phyloP scores from a whole-genome alignment of 2,113 vertebrate species.

The Aramus guarauna region DNA sequence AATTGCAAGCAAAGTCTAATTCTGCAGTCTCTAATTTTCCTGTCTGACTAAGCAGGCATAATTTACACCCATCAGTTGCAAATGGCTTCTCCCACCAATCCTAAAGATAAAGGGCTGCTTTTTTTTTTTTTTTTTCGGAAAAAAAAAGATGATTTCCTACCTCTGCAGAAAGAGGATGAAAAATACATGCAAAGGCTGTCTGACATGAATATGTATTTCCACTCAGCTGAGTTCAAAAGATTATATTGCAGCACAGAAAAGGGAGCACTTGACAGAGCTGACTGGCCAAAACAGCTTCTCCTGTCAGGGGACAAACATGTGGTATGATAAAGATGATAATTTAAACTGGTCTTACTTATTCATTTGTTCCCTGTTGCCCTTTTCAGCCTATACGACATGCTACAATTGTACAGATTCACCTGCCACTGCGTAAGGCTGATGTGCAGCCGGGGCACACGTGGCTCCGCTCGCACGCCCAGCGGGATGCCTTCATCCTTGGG shows the following conservation, averaged over 20 bases:
- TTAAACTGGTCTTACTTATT: background rate
- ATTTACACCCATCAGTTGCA: conserved; percentile 61
- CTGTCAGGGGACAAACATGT: background rate
- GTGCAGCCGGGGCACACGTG: fast-evolving
- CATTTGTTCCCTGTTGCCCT: conserved; percentile 15
- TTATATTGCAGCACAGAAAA: background rate
- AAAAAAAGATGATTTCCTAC: background rate
- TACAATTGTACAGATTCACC: background rate
- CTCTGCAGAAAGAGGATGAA: conserved; percentile 9
- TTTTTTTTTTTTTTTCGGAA: background rate
- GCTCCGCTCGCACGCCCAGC: fast-evolving
- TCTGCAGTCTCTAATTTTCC: conserved; percentile 51
- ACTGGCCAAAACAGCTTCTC: background rate
- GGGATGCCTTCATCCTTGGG: background rate
- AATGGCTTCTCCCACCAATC: conserved; percentile 52
- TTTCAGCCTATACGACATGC: background rate
- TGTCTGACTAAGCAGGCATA: conserved; percentile 54
- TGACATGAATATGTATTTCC: background rate
- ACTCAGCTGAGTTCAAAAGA: background rate
- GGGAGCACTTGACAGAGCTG: background rate
- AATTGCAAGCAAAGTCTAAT: conserved; percentile 20
- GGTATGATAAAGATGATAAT: background rate
- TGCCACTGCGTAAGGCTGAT: background rate
- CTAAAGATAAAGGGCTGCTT: conserved; percentile 1
- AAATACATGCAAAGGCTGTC: background rate